These are phyloP conservation scores for Neoaliturus tenellus DNA, from an alignment of 2,888 invertebrate species.

Conservation along the genomic window DNA sequence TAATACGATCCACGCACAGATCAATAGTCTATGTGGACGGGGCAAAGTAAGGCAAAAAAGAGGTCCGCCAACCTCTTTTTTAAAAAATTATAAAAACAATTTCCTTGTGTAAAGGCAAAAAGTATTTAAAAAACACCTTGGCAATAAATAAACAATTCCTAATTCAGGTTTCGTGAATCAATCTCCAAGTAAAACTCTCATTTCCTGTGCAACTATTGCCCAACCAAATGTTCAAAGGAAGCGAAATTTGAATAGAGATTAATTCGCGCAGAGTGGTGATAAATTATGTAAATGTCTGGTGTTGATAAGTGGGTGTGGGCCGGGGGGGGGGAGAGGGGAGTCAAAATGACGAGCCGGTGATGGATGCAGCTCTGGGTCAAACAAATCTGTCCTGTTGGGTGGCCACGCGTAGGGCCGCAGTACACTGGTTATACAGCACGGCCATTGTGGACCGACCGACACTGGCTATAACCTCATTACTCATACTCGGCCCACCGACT, in stretches of 20 bases:
- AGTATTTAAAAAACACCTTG: too few species aligned
- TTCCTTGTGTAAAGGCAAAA: too few species aligned
- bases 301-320: constrained; percentile 17
- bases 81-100: too few species aligned
- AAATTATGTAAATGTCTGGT: constrained; percentile 10
- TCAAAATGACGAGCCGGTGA: constrained; percentile 38
- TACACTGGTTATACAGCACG: background rate
- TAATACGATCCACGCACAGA: too few species aligned
- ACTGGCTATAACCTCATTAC: constrained; percentile 10
- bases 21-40: too few species aligned
- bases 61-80: too few species aligned
- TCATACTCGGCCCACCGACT: constrained; percentile 26
- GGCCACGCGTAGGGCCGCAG: background rate
- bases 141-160: too few species aligned
- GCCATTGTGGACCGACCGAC: background rate
- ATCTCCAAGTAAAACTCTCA: background rate
- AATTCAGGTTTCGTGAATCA: too few species aligned
- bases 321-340: background rate
- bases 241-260: constrained; percentile 22
- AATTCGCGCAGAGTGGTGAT: background rate
- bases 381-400: constrained; percentile 45
- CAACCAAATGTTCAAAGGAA: background rate
- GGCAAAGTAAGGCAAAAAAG: too few species aligned
- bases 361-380: background rate
- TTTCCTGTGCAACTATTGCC: background rate